Evolutionary conservation across 2,113 vertebrate species (phyloP).

Genomic region (Lepus americanus): DNA sequence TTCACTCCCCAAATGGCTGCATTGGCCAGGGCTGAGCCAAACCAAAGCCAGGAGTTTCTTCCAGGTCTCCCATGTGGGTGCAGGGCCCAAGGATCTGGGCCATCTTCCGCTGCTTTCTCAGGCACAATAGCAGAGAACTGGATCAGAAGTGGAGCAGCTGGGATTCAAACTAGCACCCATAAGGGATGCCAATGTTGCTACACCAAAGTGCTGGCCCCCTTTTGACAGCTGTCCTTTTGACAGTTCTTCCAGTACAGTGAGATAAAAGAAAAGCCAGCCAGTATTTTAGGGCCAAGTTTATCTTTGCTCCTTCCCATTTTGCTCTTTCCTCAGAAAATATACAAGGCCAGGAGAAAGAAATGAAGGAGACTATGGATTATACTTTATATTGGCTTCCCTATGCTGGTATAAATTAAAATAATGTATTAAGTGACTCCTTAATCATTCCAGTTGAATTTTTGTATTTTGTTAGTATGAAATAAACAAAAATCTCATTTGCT

Average conservation of each 20-base stretch:
- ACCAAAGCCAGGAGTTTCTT: too few species aligned
- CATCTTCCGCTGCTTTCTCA: too few species aligned
- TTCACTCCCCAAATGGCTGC: too few species aligned
- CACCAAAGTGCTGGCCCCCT: too few species aligned
- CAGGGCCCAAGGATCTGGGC: too few species aligned
- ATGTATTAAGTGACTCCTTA: not conserved
- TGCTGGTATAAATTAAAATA: conserved; percentile 16
- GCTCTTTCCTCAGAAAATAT: conserved; percentile 11
- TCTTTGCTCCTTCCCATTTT: not conserved
- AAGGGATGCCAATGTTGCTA: too few species aligned
- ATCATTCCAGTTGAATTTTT: conserved; percentile 36
- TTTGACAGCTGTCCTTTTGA: not conserved
- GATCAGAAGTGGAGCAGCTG: too few species aligned
- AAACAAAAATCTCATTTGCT: conserved; percentile 25
- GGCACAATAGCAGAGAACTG: too few species aligned
- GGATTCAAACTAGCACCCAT: too few species aligned
- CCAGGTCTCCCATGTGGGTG: too few species aligned
- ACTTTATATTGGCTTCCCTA: conserved; percentile 17
- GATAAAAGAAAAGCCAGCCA: conserved; percentile 20
- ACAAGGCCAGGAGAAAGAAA: not conserved
- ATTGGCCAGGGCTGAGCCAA: too few species aligned
- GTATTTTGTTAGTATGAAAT: conserved; percentile 12
- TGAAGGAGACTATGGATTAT: not conserved
- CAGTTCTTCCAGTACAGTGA: not conserved
- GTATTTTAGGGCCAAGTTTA: not conserved